Base-by-base conservation (phyloP, 1,140 invertebrate species). In the Drosophila albomicans region DNA sequence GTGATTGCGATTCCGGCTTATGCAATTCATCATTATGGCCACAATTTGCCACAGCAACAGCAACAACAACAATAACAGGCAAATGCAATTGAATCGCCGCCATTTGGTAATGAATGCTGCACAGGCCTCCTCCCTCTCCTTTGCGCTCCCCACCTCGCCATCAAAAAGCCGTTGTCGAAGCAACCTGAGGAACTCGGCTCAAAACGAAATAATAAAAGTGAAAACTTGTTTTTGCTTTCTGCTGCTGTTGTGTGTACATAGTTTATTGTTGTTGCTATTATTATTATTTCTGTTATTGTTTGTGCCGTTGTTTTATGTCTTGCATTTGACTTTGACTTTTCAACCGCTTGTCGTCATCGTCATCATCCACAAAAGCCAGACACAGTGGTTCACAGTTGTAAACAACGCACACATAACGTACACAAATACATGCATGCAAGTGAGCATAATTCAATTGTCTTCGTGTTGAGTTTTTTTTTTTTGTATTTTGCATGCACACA, bases 271-370 rank as follows among this genome's bases (percentile, higher is more conserved):
- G 41, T 38, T 46, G 30, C 25, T 71, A 62, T 28, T 77, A 46
- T 45, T 65, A 20, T 46, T 65, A 16, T 46, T 62, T 35, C 32
- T 49, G 45, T 28, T 71, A 58, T 35, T 76, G 65, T 76, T 73
- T 32, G 20, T 25, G 32, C 28, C 13, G 35, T 74, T 78, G 65
- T 73, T 66, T 43, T 51, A 58, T 84, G 73, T 84, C 74, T 89
- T 85, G 81, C 62, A 88, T 82, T 89, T 88, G 85, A 88, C 85
- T 88, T 88, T 88, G 85, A 88, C 85, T 88, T 90, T 88, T 88
- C 86, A 88, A 88, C 85, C 80, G 85, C 74, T 75, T 67, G 71
- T 77, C 84, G 70, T 65, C 63, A 65, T 43, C 35, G 8, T 38
- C 35, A 38, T 10, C 62, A 51, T 30, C 48, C 28, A n/a, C 52